Evolutionary conservation across 2,797 vertebrate species (phyloP), one percentile per base, ranked within the genome.

Genomic region (Centroberyx gerrardi): DNA sequence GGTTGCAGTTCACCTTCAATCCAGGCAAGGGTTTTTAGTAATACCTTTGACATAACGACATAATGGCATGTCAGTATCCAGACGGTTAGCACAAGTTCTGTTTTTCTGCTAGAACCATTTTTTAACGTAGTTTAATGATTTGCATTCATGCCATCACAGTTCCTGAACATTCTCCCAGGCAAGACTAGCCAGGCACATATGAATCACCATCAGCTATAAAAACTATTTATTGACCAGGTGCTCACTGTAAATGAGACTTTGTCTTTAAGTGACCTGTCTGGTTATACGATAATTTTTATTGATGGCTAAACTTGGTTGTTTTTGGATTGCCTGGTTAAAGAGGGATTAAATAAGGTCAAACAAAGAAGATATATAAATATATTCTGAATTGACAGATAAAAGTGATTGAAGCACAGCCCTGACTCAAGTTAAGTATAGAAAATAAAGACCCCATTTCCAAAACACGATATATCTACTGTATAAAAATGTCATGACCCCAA

Each of bases 21-120:
- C 49, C 10, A 66, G 31, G 29, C n/a, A 31, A 54, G 51, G 2
- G 40, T 56, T 44, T 73, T 77, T 84, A n/a, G 29, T 42, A 44
- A 42, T 22, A 22, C 1, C 29, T 15, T 8, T 33, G 0, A 52
- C 44, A 68, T n/a, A 58, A 28, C 38, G 14, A n/a, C 18, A 14
- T 55, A 29, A 49, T 33, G 3, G 4, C 4, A 5, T 5, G 56
- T 54, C 9, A 3, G 33, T 56, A 42, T 42, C 14, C 27, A 56
- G 54, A 49, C 48, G 5, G 17, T 17, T 9, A n/a, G 48, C 15
- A 4, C 0, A 4, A 55, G 3, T 15, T 14, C 1, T 49, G 54
- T 61, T 67, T 44, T 27, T 49, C 9, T 80, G 28, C 9, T 42
- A 55, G n/a, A 46, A 15, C 13, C 29, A 4, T 27, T 46, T 46